phyloP scores from a whole-genome alignment of 1,140 invertebrate species.

The Hormaphis cornu region DNA sequence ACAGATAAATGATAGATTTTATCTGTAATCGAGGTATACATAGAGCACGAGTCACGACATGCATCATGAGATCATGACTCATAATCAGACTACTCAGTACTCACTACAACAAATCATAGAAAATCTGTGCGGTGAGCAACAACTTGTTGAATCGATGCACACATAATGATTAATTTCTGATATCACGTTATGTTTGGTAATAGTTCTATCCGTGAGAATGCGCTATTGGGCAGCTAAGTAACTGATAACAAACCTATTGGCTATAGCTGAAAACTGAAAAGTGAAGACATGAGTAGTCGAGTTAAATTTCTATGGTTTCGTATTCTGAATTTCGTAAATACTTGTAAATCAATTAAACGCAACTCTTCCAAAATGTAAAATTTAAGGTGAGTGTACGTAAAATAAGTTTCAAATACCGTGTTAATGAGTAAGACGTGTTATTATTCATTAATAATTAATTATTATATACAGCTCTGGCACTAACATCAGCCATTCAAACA shows the following conservation, averaged over 20 bases:
- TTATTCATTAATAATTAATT: too few species aligned
- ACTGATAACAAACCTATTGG: not conserved
- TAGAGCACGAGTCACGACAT: too few species aligned
- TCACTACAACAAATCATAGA: too few species aligned
- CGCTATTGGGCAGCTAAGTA: not conserved
- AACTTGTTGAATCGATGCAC: not conserved
- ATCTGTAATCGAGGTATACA: too few species aligned
- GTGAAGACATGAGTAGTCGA: too few species aligned
- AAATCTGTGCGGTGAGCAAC: too few species aligned
- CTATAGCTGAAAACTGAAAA: not conserved
- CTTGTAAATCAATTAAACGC: not conserved
- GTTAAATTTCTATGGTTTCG: not conserved
- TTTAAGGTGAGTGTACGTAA: not conserved
- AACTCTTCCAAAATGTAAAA: constrained; percentile 17
- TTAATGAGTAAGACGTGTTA: too few species aligned
- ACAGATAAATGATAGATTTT: too few species aligned
- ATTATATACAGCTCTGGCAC: not conserved
- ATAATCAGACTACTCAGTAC: not conserved
- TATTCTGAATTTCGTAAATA: not conserved
- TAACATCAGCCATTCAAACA: not conserved
- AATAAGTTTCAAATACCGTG: too few species aligned
- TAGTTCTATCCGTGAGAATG: not conserved
- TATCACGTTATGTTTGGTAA: not conserved
- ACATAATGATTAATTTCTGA: not conserved
- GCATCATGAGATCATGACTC: too few species aligned